Base-by-base conservation (phyloP, 2,888 invertebrate species). In the Neria commutata region DNA sequence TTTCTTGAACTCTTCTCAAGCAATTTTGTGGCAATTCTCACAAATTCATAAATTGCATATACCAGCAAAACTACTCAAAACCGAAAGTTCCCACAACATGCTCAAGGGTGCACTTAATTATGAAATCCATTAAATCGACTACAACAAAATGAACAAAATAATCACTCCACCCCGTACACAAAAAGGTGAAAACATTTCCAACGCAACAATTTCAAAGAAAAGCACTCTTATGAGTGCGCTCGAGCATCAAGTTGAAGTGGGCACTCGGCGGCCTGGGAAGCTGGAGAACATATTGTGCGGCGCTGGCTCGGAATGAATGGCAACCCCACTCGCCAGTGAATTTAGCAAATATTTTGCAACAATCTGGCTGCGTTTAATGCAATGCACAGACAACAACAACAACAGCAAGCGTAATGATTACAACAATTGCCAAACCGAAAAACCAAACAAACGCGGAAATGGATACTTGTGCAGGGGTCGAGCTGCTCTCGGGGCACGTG, bases 401-500 rank as follows among this genome's bases (percentile, higher is more conserved):
- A n/a, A 8, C 16, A 34, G 16, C 8, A 34, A n/a, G 16, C 16
- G 66, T 68, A 68, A 64, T 68, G 29, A 26, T 60, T 54, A 45
- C 57, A 65, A 70, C 65, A 75, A 72, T 72, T 74, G 70, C 62
- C 56, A 54, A 64, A 67, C 59, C 65, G 61, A 61, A 64, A 64
- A 66, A 66, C 57, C 42, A 50, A 59, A 58, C 54, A 68, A 67
- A 67, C n/a, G 65, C 72, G 77, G 77, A 77, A 75, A 77, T 74
- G 73, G 76, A 77, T 77, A 76, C 77, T 77, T 78, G 75, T 71
- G 62, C 21, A 24, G 47, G 50, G n/a, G 16, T 25, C 49, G 42
- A 29, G 42, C 25, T 25, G 26, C 21, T n/a, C 26, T 23, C 11
- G 50, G 64, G 65, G 56, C 78, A 75, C 77, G 75, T 77, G 76